phyloP scores from a whole-genome alignment of 1,140 invertebrate genomes.

The Psix sp. region DNA sequence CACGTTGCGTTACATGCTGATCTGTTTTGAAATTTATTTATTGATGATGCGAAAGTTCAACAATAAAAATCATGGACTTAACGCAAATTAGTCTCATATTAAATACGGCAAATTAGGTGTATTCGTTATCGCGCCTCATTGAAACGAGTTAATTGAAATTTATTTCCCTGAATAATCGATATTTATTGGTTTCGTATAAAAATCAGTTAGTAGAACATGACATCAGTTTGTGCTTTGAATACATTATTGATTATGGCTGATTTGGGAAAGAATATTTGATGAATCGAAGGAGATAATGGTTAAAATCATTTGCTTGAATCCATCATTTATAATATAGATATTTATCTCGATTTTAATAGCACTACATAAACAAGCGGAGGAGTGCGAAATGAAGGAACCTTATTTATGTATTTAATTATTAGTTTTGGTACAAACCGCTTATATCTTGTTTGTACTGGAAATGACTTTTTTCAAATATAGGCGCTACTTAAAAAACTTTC shows the following conservation, averaged over 20 bases:
- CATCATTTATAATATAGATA: background rate
- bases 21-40: too few relatives aligned
- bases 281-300: background rate
- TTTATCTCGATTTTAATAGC: too few relatives aligned
- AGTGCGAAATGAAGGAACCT: constrained; percentile 8
- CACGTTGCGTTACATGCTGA: too few relatives aligned
- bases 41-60: too few relatives aligned
- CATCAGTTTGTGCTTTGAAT: background rate
- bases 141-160: constrained; percentile 31
- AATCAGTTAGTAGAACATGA: too few relatives aligned
- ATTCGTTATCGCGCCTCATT: constrained; percentile 24
- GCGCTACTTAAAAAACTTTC: too few relatives aligned
- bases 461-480: constrained; percentile 24
- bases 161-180: constrained; percentile 28
- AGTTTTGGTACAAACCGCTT: constrained; percentile 2
- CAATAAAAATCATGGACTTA: too few relatives aligned
- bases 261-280: background rate
- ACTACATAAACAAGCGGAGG: too few relatives aligned
- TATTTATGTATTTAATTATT: constrained; percentile 38
- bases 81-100: constrained; percentile 18
- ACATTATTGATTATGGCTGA: background rate
- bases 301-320: background rate
- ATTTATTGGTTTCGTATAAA: too few relatives aligned
- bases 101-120: constrained; percentile 21
- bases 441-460: constrained; percentile 5